Percentiles rank a stretch among this genome's conserved stretches.
These are phyloP conservation scores for Chelonia mydas DNA, from an alignment of 2,797 vertebrate genomes.

Conservation along the genomic window DNA sequence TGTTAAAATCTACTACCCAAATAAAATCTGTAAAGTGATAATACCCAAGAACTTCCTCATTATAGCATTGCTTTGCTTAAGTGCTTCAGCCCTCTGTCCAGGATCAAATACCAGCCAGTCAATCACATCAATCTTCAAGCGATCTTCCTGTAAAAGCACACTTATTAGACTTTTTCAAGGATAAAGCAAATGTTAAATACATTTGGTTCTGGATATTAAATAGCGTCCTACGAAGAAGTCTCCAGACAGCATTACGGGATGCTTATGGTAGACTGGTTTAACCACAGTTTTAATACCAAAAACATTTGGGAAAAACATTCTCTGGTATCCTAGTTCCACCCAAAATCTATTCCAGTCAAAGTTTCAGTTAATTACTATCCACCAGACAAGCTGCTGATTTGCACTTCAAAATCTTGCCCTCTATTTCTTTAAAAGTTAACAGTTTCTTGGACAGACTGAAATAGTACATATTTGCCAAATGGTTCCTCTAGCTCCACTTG, in stretches of 20 bases:
- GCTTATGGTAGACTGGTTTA: rapidly evolving
- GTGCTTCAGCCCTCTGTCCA: constrained; percentile 92
- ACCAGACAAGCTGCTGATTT: background rate
- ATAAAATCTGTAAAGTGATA: constrained; percentile 42
- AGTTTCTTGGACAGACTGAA: background rate
- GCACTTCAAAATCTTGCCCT: background rate
- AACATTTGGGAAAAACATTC: background rate
- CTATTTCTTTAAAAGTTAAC: background rate
- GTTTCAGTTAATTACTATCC: background rate
- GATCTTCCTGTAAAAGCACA: constrained; percentile 86
- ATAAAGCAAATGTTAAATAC: background rate
- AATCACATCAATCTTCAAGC: constrained; percentile 93
- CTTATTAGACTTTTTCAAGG: background rate
- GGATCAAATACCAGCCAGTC: constrained; percentile 97
- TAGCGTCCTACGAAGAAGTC: background rate
- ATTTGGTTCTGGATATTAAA: background rate
- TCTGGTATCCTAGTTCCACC: background rate
- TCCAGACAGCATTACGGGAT: background rate
- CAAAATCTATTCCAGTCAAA: background rate
- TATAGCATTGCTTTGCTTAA: constrained; percentile 98
- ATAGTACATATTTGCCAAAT: background rate
- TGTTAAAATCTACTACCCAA: background rate
- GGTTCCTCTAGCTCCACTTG: background rate
- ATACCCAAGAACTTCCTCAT: constrained; percentile 97
- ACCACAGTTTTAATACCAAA: background rate